Evolutionary conservation across 2,797 vertebrate species (phyloP).

Genomic region (Danio albolineatus): DNA sequence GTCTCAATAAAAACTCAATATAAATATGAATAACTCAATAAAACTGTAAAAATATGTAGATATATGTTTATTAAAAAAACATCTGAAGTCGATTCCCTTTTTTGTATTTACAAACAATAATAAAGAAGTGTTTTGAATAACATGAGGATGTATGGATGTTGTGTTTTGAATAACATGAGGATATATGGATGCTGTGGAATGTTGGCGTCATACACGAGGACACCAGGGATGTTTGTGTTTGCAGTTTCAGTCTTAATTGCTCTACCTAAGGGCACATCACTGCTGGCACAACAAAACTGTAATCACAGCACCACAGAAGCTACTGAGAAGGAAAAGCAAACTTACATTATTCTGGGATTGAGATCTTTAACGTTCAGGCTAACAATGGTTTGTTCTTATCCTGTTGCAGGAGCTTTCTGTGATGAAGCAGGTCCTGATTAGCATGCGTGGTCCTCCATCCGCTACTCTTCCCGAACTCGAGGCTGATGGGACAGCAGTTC

Average conservation of each 20-base stretch:
- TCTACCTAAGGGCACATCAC: background rate
- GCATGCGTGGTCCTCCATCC: conserved; percentile 77
- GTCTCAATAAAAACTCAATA: no score
- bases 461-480: conserved; percentile 63
- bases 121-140: background rate
- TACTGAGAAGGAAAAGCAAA: background rate
- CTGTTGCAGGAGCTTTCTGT: conserved; percentile 86
- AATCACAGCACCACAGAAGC: background rate
- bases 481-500: conserved; percentile 59
- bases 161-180: no score
- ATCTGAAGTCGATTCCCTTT: no score
- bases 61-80: no score
- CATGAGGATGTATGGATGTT: background rate
- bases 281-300: conserved; percentile 15
- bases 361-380: background rate
- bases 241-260: background rate
- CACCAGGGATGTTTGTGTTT: conserved; percentile 2
- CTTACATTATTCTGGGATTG: background rate
- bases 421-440: conserved; percentile 92
- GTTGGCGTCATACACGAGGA: background rate
- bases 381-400: conserved; percentile 4
- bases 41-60: no score
- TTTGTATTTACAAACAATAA: background rate
- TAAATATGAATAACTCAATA: no score
- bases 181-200: background rate